Percentiles rank a stretch among this genome's conserved stretches.
These are phyloP conservation scores for Hycleus cichorii DNA, from an alignment of 1,140 invertebrate species.

Conservation along the genomic window DNA sequence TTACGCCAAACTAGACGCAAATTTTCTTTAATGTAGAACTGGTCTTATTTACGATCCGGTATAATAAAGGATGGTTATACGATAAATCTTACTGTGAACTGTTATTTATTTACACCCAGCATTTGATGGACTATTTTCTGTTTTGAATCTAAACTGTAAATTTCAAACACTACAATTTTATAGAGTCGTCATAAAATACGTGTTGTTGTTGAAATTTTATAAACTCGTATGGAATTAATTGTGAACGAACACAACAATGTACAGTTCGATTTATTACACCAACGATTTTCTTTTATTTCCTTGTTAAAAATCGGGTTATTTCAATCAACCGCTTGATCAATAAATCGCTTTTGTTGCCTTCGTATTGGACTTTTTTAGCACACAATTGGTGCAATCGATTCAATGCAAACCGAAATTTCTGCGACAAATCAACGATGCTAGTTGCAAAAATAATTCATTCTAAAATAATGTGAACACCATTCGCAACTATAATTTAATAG, in stretches of 20 bases:
- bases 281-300: slow-evolving; percentile 5
- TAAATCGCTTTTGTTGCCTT: background rate
- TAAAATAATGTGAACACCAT: slow-evolving; percentile 1
- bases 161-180: too few relatives aligned
- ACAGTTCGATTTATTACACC: too few relatives aligned
- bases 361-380: background rate
- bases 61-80: slow-evolving; percentile 23
- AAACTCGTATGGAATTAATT: too few relatives aligned
- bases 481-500: background rate
- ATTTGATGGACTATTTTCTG: slow-evolving; percentile 24
- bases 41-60: slow-evolving; percentile 26
- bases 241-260: too few relatives aligned
- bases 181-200: too few relatives aligned
- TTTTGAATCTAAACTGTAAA: too few relatives aligned
- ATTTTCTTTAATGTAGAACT: slow-evolving; percentile 5
- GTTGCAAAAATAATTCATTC: slow-evolving; percentile 1
- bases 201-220: too few relatives aligned
- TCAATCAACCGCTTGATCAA: background rate
- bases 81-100: slow-evolving; percentile 24
- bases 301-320: background rate
- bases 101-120: slow-evolving; percentile 26
- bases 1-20: slow-evolving; percentile 7
- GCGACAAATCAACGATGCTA: too few relatives aligned
- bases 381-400: background rate
- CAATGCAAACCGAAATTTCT: background rate